Evolutionary conservation across 2,113 vertebrate species (phyloP).

Genomic region (Salvelinus alpinus): DNA sequence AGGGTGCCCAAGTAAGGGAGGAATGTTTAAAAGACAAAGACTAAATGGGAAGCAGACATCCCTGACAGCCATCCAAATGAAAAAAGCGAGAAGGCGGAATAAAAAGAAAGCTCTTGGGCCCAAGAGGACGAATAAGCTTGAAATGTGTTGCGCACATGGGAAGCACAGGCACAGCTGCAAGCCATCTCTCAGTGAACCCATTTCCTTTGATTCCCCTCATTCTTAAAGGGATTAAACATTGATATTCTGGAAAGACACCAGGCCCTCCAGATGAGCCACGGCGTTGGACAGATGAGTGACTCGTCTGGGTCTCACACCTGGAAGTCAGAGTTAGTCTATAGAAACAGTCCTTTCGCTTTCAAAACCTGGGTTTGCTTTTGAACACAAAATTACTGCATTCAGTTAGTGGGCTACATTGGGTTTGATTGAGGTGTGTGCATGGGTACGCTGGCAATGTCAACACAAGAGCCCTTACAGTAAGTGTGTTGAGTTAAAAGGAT

Average conservation of each 20-base stretch:
- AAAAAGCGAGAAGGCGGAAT: background rate
- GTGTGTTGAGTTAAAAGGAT: too few relatives aligned
- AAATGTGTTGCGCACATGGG: slow-evolving; percentile 67
- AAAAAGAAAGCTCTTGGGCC: slow-evolving; percentile 40
- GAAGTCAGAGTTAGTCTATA: too few relatives aligned
- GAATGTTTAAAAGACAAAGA: slow-evolving; percentile 39
- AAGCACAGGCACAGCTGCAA: slow-evolving; percentile 54
- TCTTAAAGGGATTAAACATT: slow-evolving; percentile 47
- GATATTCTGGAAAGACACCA: slow-evolving; percentile 38
- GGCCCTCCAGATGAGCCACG: too few relatives aligned
- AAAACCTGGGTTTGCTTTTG: too few relatives aligned
- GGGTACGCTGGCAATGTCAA: too few relatives aligned
- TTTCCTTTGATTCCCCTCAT: slow-evolving; percentile 58
- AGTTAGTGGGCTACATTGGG: too few relatives aligned
- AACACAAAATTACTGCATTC: background rate
- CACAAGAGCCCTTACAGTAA: too few relatives aligned
- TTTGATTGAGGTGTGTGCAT: too few relatives aligned
- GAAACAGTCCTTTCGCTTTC: background rate
- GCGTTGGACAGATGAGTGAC: too few relatives aligned
- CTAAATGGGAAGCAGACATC: slow-evolving; percentile 53
- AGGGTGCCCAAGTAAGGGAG: background rate
- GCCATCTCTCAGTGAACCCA: slow-evolving; percentile 48
- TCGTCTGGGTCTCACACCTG: too few relatives aligned
- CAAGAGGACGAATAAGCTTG: slow-evolving; percentile 47
- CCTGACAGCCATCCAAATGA: slow-evolving; percentile 23